Base-by-base conservation (phyloP, 2,888 invertebrate genomes). In the Eupithecia vulgata region DNA sequence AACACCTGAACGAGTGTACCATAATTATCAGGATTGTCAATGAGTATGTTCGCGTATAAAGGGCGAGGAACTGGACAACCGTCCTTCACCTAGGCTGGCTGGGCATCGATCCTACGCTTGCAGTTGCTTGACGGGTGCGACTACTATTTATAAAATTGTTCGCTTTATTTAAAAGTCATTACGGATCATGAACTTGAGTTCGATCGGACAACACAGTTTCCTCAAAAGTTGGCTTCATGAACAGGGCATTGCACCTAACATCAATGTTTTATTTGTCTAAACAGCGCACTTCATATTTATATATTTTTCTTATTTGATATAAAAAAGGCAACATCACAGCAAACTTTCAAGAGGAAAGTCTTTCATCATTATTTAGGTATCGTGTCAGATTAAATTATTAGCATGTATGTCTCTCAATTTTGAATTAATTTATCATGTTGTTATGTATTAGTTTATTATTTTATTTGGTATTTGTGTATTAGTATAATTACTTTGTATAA, bases 61-160 rank as follows among this genome's bases (percentile, higher is more conserved):
- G 90, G 86, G 90, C 90, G 87, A 90, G 83, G 88, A 88, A 90
- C 91, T 88, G 84, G 82, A 87, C 85, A 89, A 87, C 87, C 88
- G 92, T 88, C 93, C 93, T 93, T 93, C 92, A 92, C 91, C 90
- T 89, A 90, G 91, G 84, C 87, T 88, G 82, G 83, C 86, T 91
- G 91, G 89, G 82, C 91, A 89, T 91, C 92, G 92, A 90, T 92
- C 91, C 89, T 90, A 65, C 83, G 87, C 83, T 84, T 82, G 86
- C 88, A 85, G 86, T 82, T 86, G 89, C 85, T 84, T 88, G 91
- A 91, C 91, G 87, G 85, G 91, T 90, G 82, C 68, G 74, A 77
- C 68, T 73, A 77, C 79, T 90, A 92, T 92, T 91, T 91, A 90
- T 93, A 93, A 90, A 90, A 85, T 80, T 85, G 83, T 84, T 84